phyloP scores from a whole-genome alignment of 30 jellyfish, hydroid and myxozoan genomes.

The Cassiopea andromeda region DNA sequence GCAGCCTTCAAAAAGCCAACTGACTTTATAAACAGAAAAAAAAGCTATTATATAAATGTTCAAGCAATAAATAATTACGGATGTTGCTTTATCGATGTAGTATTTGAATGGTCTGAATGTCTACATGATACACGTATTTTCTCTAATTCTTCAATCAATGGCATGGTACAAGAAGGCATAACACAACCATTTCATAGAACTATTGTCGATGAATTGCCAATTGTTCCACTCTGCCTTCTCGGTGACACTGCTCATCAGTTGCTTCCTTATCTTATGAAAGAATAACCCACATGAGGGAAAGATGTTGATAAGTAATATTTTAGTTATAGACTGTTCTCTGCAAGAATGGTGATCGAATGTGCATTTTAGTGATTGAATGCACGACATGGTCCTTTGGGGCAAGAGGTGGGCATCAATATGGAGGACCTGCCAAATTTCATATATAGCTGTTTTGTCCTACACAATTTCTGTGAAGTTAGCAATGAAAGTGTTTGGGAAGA shows the following conservation, averaged over 20 bases:
- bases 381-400: conserved; percentile 46
- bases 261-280: conserved; percentile 76
- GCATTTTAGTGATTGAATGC: conserved; percentile 80
- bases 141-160: conserved; percentile 32
- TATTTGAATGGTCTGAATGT: conserved; percentile 48
- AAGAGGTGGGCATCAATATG: conserved; percentile 62
- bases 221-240: conserved; percentile 68
- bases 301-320: conserved; percentile 33
- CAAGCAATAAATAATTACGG: conserved; percentile 29
- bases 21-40: conserved; percentile 24
- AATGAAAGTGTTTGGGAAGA: conserved; percentile 1
- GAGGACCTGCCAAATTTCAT: conserved; percentile 49
- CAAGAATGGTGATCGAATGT: conserved; percentile 73
- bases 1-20: conserved; percentile 26
- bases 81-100: conserved; percentile 52
- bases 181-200: conserved; percentile 9
- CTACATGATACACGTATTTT: conserved; percentile 61
- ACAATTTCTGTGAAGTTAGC: conserved; percentile 56
- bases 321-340: conserved; percentile 68
- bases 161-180: background rate
- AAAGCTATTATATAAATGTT: conserved; percentile 19
- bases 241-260: conserved; percentile 79
- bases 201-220: conserved; percentile 56
- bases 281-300: conserved; percentile 48
- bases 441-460: conserved; percentile 62